Conservation (phyloP, 2,797 vertebrate species). For the Cossypha dichroa region DNA sequence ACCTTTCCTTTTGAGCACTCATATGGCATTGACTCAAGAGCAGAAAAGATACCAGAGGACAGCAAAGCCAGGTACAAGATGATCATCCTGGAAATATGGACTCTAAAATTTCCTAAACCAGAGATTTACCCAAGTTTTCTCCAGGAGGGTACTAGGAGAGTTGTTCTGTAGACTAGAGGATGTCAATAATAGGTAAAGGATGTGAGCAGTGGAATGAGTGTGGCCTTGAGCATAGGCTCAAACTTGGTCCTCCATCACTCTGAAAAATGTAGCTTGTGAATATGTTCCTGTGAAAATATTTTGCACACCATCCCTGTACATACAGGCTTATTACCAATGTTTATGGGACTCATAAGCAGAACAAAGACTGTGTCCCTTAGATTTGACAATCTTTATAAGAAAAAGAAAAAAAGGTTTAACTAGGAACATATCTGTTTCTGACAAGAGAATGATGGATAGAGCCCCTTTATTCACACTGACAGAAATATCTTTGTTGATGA, state of each 20-base stretch:
- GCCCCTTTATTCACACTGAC: conserved; percentile 34
- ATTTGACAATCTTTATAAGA: conserved; percentile 14
- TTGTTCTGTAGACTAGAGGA: neutral
- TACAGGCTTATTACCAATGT: neutral
- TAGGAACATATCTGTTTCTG: conserved; percentile 23
- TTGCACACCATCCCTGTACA: neutral
- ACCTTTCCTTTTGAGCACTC: neutral
- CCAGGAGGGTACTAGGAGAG: neutral
- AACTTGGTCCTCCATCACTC: too few relatives aligned
- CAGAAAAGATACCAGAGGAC: neutral
- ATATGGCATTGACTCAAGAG: neutral
- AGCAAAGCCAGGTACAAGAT: neutral
- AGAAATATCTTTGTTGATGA: conserved; percentile 34
- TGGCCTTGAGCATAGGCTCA: neutral
- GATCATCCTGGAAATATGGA: neutral
- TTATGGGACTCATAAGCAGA: neutral
- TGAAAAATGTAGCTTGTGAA: neutral
- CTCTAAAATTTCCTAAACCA: neutral
- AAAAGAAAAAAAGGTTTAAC: conserved; percentile 64
- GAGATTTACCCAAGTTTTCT: neutral
- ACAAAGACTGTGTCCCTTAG: neutral
- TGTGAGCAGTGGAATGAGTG: neutral
- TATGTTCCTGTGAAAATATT: neutral
- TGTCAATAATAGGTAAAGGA: neutral
- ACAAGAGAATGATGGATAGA: conserved; percentile 43